A percentile compares a stretch with the other conserved stretches of the same genome.
These are phyloP conservation scores for Sapajus apella DNA, from an alignment of 2,113 vertebrate species.

Conservation along the genomic window DNA sequence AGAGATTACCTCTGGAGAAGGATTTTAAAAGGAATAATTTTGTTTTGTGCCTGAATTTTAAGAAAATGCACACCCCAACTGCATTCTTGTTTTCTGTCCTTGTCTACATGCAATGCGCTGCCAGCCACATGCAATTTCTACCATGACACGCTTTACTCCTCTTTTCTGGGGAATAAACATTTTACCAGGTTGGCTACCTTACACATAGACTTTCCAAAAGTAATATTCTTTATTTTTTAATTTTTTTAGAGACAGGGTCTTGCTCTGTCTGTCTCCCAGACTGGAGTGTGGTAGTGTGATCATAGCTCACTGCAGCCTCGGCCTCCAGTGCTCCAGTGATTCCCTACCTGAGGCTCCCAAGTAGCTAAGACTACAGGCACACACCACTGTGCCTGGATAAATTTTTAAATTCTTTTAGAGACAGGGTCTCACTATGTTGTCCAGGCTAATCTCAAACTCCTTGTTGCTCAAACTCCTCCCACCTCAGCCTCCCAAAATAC, in stretches of 20 bases:
- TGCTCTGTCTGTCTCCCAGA: background rate
- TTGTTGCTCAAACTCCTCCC: background rate
- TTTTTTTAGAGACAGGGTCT: background rate
- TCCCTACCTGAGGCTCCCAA: background rate
- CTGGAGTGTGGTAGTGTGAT: background rate
- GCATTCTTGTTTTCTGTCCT: too few species aligned
- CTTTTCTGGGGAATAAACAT: background rate
- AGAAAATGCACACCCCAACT: background rate
- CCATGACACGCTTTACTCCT: rapidly evolving
- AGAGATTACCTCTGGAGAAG: background rate
- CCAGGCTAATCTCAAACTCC: background rate
- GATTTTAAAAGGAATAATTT: background rate
- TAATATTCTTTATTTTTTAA: background rate
- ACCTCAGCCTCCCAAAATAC: background rate
- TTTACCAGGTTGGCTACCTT: background rate
- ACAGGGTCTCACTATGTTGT: background rate
- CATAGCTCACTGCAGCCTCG: background rate
- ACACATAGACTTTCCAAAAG: background rate
- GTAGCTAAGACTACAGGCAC: background rate
- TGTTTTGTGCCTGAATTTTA: background rate
- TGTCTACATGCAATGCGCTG: rapidly evolving
- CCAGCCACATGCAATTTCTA: background rate
- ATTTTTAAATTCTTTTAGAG: background rate
- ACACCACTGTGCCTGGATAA: background rate
- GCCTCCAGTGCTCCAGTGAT: background rate